Conservation (phyloP, 1,140 invertebrate species). For the Apis laboriosa region DNA sequence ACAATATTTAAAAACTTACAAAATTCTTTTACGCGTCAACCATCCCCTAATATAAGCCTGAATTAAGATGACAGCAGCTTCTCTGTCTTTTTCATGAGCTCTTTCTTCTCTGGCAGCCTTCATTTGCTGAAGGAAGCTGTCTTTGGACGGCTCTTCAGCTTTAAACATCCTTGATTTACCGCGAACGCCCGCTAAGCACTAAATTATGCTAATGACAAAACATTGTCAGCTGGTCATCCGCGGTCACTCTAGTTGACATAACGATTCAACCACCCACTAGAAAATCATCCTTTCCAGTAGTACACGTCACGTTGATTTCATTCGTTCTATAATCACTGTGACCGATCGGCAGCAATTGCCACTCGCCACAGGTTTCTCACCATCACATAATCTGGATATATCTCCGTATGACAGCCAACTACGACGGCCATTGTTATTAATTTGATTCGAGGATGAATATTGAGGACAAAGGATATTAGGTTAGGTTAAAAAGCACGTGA, state of each 20-base stretch:
- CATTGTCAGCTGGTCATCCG: conserved; percentile 69
- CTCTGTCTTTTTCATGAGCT: conserved; percentile 89
- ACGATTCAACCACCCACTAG: conserved; percentile 43
- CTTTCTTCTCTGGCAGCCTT: conserved; percentile 93
- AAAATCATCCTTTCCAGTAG: conserved; percentile 35
- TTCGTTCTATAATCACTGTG: conserved; percentile 31
- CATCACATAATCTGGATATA: conserved; percentile 55
- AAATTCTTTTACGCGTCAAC: conserved; percentile 84
- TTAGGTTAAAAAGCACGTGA: conserved; percentile 54
- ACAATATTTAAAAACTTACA: conserved; percentile 81
- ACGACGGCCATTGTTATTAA: conserved; percentile 71
- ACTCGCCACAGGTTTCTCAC: conserved; percentile 40
- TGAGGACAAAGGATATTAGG: conserved; percentile 57
- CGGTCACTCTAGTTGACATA: conserved; percentile 44
- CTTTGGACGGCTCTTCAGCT: conserved; percentile 83
- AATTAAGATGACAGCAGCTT: conserved; percentile 86
- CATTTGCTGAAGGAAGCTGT: conserved; percentile 89
- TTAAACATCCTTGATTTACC: conserved; percentile 81
- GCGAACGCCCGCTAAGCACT: conserved; percentile 43
- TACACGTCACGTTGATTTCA: conserved; percentile 25
- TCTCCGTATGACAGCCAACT: conserved; percentile 62
- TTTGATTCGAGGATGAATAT: conserved; percentile 51
- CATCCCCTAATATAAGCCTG: conserved; percentile 88
- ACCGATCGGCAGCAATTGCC: conserved; percentile 37
- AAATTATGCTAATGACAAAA: conserved; percentile 62